Conservation (phyloP, 2,888 invertebrate species). For the Drosophila testacea region DNA sequence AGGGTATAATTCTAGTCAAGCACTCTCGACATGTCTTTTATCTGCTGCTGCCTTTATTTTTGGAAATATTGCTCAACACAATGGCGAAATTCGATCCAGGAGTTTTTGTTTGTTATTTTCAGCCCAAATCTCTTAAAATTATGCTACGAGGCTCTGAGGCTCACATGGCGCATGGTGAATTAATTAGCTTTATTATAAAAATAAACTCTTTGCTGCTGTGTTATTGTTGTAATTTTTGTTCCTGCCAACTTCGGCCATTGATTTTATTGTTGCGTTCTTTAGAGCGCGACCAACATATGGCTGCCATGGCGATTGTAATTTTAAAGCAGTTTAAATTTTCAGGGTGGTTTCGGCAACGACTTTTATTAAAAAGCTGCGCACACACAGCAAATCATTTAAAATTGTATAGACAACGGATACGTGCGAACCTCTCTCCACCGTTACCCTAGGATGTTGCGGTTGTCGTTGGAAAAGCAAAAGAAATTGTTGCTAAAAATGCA, state of each 20-base stretch:
- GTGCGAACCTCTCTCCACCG: constrained; percentile 16
- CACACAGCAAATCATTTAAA: constrained; percentile 62
- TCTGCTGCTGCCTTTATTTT: constrained; percentile 12
- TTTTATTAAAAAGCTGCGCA: constrained; percentile 65
- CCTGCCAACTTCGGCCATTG: constrained; percentile 38
- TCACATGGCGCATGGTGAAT: constrained; percentile 35
- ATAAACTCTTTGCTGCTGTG: constrained; percentile 27
- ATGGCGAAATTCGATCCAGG: constrained; percentile 9
- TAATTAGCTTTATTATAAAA: constrained; percentile 62
- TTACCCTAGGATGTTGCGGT: constrained; percentile 3
- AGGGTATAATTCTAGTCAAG: neutral
- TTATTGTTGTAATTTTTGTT: neutral
- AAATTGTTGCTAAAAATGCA: constrained; percentile 70
- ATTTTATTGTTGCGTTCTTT: constrained; percentile 45
- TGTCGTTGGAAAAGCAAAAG: constrained; percentile 27
- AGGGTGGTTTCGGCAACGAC: constrained; percentile 17
- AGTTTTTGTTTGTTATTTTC: constrained; percentile 7
- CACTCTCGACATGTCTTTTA: neutral
- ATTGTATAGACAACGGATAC: constrained; percentile 54
- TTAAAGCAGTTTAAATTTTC: constrained; percentile 53
- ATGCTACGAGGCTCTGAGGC: constrained; percentile 1
- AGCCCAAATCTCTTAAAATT: constrained; percentile 9
- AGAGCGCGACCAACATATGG: neutral
- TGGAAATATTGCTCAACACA: constrained; percentile 13
- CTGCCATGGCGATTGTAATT: constrained; percentile 15